These are phyloP conservation scores for Tonatia bakeri DNA, from an alignment of 2,113 vertebrate species.

Conservation along the genomic window DNA sequence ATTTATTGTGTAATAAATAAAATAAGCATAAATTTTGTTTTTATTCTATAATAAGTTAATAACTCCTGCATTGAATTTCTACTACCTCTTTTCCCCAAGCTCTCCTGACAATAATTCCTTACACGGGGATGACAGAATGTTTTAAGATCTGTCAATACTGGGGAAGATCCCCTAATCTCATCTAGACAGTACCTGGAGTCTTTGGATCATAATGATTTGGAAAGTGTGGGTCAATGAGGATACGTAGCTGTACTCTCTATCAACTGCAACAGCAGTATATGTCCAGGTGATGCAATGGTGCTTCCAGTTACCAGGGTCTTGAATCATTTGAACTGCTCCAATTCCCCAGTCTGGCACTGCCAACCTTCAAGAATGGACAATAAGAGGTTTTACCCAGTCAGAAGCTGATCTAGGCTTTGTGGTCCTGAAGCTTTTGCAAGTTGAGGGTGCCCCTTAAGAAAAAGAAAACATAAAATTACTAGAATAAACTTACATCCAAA, in stretches of 20 bases:
- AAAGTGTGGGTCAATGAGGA: background rate
- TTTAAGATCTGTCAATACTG: background rate
- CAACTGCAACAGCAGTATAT: background rate
- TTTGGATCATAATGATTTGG: background rate
- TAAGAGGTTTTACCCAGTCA: background rate
- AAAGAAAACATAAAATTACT: background rate
- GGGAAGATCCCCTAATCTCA: background rate
- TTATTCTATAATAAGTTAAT: background rate
- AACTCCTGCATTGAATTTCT: background rate
- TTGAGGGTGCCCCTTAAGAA: background rate
- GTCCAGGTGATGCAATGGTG: background rate
- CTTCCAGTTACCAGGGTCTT: background rate
- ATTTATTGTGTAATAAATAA: background rate
- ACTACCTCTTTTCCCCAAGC: background rate
- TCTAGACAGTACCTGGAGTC: background rate
- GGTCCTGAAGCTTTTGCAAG: background rate
- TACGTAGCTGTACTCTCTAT: background rate
- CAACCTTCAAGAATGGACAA: background rate
- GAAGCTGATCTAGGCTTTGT: background rate
- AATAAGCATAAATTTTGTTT: background rate
- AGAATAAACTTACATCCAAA: background rate
- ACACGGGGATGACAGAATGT: background rate
- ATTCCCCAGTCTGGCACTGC: background rate
- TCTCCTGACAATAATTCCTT: background rate
- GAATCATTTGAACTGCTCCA: background rate